phyloP scores from a whole-genome alignment of 2,113 vertebrate species.

The Tylochromis polylepis region DNA sequence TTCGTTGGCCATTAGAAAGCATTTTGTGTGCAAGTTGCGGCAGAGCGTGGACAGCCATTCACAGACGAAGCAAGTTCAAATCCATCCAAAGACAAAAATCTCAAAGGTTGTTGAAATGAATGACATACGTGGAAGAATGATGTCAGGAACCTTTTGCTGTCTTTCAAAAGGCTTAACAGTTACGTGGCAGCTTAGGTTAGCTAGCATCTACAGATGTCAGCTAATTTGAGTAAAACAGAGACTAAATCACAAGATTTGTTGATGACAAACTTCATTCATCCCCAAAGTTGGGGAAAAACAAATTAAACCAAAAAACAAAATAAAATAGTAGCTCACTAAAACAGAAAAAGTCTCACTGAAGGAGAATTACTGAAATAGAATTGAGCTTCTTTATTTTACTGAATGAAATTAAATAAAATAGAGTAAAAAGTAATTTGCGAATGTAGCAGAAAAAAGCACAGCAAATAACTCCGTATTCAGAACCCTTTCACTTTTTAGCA shows the following conservation, averaged over 20 bases:
- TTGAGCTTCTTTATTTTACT: background rate
- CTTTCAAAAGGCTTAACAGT: background rate
- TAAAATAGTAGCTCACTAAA: background rate
- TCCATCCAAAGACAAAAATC: background rate
- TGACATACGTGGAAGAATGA: background rate
- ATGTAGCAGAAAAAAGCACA: background rate
- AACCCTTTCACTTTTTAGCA: background rate
- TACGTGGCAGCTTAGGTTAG: background rate
- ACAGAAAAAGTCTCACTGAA: background rate
- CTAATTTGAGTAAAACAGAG: background rate
- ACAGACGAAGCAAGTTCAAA: background rate
- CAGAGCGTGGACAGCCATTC: background rate
- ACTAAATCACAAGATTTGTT: background rate
- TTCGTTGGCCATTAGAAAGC: fast-evolving
- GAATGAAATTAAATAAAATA: background rate
- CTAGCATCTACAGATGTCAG: background rate
- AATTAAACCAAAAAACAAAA: background rate
- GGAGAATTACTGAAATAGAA: too few relatives aligned
- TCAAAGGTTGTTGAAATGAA: background rate
- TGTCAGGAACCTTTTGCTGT: background rate
- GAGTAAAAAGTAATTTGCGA: background rate
- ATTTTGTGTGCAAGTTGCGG: background rate
- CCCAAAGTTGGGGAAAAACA: background rate
- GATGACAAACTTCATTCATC: background rate
- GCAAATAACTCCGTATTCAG: background rate